Percentiles rank a stretch among this genome's conserved stretches.
Evolutionary conservation across 2,888 invertebrate species (phyloP).

Genomic region (Chaitophorus viminalis): DNA sequence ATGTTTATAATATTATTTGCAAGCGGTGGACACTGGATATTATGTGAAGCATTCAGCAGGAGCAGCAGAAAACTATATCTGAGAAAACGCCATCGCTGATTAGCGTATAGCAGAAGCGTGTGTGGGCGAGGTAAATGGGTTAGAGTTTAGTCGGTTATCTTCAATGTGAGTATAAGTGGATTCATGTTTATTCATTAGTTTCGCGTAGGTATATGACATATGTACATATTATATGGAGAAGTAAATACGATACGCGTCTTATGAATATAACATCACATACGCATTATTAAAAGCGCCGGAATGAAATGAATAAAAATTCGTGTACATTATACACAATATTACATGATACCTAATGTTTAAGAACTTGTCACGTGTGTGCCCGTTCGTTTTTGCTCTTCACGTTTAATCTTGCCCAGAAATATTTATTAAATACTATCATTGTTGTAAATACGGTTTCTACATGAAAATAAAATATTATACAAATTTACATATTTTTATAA

Average conservation of each 20-base stretch:
- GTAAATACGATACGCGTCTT: not conserved
- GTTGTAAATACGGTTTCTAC: not conserved
- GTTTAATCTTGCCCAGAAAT: not conserved
- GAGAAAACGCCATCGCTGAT: not conserved
- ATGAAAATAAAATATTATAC: not conserved
- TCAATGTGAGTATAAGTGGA: not conserved
- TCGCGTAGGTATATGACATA: not conserved
- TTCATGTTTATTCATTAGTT: not conserved
- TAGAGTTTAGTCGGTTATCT: not conserved
- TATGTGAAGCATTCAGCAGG: too few relatives aligned
- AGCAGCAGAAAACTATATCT: not conserved
- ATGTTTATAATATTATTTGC: too few relatives aligned
- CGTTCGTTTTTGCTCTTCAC: not conserved
- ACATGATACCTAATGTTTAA: too few relatives aligned
- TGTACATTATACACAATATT: too few relatives aligned
- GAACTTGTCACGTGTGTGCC: not conserved
- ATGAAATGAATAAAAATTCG: too few relatives aligned
- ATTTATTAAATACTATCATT: not conserved
- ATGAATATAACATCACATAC: not conserved
- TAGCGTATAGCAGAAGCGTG: not conserved
- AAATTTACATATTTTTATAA: conserved; percentile 31
- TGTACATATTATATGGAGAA: too few relatives aligned
- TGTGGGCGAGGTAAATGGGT: not conserved
- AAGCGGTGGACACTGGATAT: too few relatives aligned
- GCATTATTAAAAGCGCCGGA: too few relatives aligned